Evolutionary conservation across 1,140 invertebrate genomes (phyloP), one percentile per base, ranked within the genome.

Genomic region (Chelonus insularis): DNA sequence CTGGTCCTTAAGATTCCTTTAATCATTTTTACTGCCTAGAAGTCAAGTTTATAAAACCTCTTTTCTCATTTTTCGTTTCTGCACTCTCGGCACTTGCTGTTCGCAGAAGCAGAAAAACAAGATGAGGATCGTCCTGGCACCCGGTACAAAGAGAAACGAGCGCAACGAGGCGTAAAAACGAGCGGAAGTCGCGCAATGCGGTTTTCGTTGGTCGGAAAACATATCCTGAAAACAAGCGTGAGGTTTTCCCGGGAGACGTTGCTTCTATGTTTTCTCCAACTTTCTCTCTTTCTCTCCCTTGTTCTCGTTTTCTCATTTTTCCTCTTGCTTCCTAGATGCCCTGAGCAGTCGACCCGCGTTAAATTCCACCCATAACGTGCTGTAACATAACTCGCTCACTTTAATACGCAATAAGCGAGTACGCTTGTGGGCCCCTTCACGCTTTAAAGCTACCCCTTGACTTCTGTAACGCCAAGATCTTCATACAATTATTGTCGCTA

Each of bases 381-480:
- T 43, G 36, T 61, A 61, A 61, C 63, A 47, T 65, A 65, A 65
- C 55, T 65, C 56, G 48, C 55, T 59, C 63, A 62, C 55, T 65
- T 65, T 65, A 65, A 65, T 65, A 65, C 55, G 63, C 60, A 65
- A 65, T 65, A 65, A 64, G 58, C 54, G 58, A 47, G 18, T 12
- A 18, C 43, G 43, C 43, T 45, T 6, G 37, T 41, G 55, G 41
- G 16, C 21, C 39, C 39, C 41, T 32, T 41, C 6, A 7, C 43
- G 29, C 29, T 29, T 9, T 8, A 37, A 56, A 51, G 51, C 47
- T 12, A 12, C 25, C 9, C 34, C 29, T 36, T 37, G 14, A 43
- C 25, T 62, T 58, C 45, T 39, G n/a, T 45, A 56, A 64, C 37
- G 21, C 18, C 20, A 7, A 18, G 34, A 55, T 11, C n/a, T 12